These are phyloP conservation scores for Netelia melanura DNA, from an alignment of 2,888 invertebrate species.

Conservation along the genomic window DNA sequence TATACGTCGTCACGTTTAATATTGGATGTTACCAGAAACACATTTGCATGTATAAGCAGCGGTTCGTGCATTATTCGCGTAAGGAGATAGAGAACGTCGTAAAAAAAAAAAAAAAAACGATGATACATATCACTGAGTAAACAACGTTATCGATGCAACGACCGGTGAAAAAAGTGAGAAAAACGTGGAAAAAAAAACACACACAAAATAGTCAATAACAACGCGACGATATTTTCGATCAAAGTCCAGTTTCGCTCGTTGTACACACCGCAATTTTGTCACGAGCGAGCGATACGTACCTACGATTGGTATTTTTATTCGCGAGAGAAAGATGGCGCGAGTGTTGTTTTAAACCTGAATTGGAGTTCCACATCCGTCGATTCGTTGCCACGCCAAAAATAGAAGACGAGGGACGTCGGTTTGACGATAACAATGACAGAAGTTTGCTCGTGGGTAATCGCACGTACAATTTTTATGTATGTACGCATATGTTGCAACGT, in stretches of 20 bases:
- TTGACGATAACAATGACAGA: conserved; percentile 22
- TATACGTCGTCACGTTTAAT: conserved; percentile 6
- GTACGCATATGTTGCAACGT: background rate
- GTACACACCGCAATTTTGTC: background rate
- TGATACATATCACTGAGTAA: background rate
- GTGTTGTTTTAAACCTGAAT: conserved; percentile 4
- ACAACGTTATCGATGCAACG: background rate
- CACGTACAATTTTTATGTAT: background rate
- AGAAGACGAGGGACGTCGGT: conserved; percentile 12
- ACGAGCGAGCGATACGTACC: background rate
- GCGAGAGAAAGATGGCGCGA: conserved; percentile 9
- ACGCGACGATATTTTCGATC: conserved; percentile 10
- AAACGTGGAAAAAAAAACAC: background rate
- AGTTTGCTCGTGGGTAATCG: background rate
- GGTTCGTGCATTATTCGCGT: too few relatives aligned
- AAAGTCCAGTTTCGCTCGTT: conserved; percentile 16
- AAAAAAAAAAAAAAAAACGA: background rate
- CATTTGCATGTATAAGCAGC: too few relatives aligned
- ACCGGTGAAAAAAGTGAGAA: background rate
- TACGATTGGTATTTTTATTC: background rate
- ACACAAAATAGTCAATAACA: background rate
- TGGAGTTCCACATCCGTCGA: conserved; percentile 22
- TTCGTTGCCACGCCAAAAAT: conserved; percentile 33
- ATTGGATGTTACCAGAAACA: too few relatives aligned
- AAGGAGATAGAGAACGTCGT: too few relatives aligned